phyloP scores from a whole-genome alignment of 2,797 vertebrate genomes.

The Petrocephalus sullivani region DNA sequence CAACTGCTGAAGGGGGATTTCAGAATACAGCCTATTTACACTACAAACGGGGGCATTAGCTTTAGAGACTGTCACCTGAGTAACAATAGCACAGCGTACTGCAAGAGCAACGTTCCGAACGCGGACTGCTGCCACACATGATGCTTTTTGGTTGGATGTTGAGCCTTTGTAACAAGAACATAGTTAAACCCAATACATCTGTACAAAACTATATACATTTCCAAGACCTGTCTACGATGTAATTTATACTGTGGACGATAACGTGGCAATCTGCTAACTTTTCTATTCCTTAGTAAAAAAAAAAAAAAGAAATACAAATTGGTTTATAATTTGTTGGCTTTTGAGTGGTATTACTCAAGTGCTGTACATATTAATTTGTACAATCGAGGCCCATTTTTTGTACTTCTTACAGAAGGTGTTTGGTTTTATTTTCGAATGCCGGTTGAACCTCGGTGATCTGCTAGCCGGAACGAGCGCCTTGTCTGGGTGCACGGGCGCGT shows the following conservation, averaged over 20 bases:
- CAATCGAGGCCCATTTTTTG: conserved; percentile 59
- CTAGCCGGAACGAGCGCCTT: conserved; percentile 60
- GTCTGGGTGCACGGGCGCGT: conserved; percentile 40
- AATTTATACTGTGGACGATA: conserved; percentile 99
- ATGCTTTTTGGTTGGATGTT: conserved; percentile 55
- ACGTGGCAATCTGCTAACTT: conserved; percentile 97
- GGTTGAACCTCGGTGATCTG: conserved; percentile 57
- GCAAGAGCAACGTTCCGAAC: conserved; percentile 90
- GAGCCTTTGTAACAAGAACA: conserved; percentile 46
- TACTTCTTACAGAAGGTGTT: conserved; percentile 56
- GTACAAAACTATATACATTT: conserved; percentile 62
- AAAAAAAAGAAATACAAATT: conserved; percentile 64
- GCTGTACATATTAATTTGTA: conserved; percentile 81
- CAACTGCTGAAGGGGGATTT: conserved; percentile 99
- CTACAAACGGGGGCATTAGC: conserved; percentile 93
- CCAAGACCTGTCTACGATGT: conserved; percentile 86
- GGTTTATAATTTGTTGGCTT: conserved; percentile 96
- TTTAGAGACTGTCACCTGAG: conserved; percentile 97
- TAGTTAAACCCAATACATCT: conserved; percentile 61
- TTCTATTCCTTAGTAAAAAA: conserved; percentile 85
- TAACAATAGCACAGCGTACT: conserved; percentile 94
- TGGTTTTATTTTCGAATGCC: conserved; percentile 45
- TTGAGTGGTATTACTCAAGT: conserved; percentile 81
- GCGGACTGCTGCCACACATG: conserved; percentile 96
- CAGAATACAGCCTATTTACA: conserved; percentile 97